Evolutionary conservation across 37 sponge, comb jelly and placozoan species (phyloP), one percentile per base, ranked within the genome.

Genomic region (Tethya wilhelma): DNA sequence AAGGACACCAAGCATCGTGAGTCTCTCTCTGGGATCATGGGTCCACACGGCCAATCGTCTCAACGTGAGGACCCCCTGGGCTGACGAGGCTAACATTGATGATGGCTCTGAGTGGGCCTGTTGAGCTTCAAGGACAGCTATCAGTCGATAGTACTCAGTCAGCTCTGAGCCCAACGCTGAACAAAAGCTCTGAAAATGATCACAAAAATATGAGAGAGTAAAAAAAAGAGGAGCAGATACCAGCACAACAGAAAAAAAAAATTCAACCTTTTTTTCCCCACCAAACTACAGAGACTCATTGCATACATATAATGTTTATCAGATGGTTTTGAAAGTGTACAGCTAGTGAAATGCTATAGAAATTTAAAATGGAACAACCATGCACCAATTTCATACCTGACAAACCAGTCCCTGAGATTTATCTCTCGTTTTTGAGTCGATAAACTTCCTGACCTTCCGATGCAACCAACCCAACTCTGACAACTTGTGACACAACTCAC

Each of bases 391-490:
- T n/a, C 28, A 33, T 29, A 95, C 95, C 93, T 95, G 93, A 30
- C 86, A 75, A 31, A 92, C 93, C 30, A 95, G 78, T 1, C 93
- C 96, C 28, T 41, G 58, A 8, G 96, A 68, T 66, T 71, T 72
- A 64, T 89, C 84, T 25, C 49, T 67, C 2, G 34, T 74, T 32
- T 64, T 79, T 37, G 46, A 46, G 56, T 89, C 93, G 22, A 93
- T 80, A 44, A 74, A 96, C 25, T 59, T 37, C 26, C 73, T 67
- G 46, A 98, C 82, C 72, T 92, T 92, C 30, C 74, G 77, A 71
- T 86, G 93, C 58, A 99, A 64, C 93, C 92, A 96, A 12, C 99
- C 99, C 80, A 99, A 64, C 73, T 99, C 99, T 20, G 91, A 90
- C 38, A 99, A 71, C 77, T 94, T 96, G 78, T 87, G 82, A 59